Evolutionary conservation across 2,888 invertebrate genomes (phyloP).

Genomic region (Leucoma salicis): DNA sequence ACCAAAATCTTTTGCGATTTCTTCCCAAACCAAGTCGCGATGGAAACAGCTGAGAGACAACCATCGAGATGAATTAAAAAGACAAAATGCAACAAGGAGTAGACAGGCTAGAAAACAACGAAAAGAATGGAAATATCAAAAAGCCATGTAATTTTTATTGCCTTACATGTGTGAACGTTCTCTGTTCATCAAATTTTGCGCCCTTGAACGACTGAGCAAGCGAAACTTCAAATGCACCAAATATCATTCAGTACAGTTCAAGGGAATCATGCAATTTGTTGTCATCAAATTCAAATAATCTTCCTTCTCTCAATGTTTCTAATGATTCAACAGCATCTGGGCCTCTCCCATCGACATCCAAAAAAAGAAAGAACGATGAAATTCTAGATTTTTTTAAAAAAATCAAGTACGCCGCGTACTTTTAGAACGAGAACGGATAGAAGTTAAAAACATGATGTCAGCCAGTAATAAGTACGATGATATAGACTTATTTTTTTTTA

Average conservation of each 20-base stretch:
- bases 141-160: constrained; percentile 16
- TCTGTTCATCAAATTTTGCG: constrained; percentile 15
- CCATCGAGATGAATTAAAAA: constrained; percentile 12
- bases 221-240: constrained; percentile 13
- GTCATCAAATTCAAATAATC: constrained; percentile 6
- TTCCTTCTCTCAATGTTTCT: no score
- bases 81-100: constrained; percentile 12
- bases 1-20: constrained; percentile 26
- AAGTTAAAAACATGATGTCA: constrained; percentile 20
- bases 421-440: constrained; percentile 1
- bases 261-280: constrained; percentile 5
- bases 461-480: constrained; percentile 14
- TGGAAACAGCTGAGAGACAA: constrained; percentile 12
- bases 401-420: no score
- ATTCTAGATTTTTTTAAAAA: no score
- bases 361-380: no score
- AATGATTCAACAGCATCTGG: no score
- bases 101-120: constrained; percentile 14
- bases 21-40: constrained; percentile 14
- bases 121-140: constrained; percentile 17
- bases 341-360: no score
- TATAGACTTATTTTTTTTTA: constrained; percentile 4
- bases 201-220: constrained; percentile 1
- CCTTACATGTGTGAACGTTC: constrained; percentile 20
- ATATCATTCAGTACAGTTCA: constrained; percentile 1